Conservation (phyloP, 2,113 vertebrate species). For the Corythaixoides concolor region DNA sequence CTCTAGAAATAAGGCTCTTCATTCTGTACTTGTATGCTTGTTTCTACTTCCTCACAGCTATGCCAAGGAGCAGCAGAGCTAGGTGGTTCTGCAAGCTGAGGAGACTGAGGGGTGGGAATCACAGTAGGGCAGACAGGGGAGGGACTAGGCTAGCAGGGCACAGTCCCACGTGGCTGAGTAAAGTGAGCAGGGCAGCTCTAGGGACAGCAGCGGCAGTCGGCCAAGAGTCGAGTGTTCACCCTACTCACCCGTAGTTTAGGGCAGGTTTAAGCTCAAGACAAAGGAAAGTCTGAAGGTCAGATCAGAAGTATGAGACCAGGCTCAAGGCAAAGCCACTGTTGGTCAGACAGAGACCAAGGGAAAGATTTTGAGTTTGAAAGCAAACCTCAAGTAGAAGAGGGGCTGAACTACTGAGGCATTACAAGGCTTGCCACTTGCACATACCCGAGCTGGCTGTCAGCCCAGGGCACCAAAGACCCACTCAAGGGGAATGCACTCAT, state of each 20-base stretch:
- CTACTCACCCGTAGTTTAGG: rapidly evolving
- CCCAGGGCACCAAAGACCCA: not conserved
- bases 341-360: not conserved
- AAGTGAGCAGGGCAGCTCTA: not conserved
- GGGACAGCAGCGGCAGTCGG: not conserved
- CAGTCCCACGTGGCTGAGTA: not conserved
- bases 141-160: rapidly evolving
- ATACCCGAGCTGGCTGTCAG: not conserved
- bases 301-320: not conserved
- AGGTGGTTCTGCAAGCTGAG: not conserved
- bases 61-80: not conserved
- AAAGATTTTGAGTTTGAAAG: not conserved
- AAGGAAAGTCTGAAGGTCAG: not conserved
- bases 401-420: not conserved
- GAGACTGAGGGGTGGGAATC: not conserved
- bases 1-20: not conserved
- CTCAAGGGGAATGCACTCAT: not conserved
- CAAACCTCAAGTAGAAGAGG: not conserved
- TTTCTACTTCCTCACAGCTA: not conserved
- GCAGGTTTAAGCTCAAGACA: not conserved
- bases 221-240: not conserved
- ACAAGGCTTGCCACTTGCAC: not conserved
- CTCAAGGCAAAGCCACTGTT: not conserved
- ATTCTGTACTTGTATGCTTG: not conserved
- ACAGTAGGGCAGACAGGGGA: rapidly evolving